Conservation (phyloP, 1,140 invertebrate genomes). For the Battus philenor region DNA sequence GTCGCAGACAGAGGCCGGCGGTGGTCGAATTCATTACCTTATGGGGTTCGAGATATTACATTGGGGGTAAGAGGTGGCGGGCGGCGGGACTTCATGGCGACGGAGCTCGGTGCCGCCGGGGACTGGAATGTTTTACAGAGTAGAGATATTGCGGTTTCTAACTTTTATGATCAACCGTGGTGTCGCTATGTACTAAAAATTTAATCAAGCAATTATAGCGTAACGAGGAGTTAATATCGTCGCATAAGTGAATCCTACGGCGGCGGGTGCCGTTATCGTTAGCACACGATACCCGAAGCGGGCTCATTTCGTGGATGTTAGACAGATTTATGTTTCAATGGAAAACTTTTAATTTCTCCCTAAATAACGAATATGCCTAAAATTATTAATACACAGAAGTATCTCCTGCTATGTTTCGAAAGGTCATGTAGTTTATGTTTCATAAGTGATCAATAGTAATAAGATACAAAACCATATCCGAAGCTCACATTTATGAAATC, state of each 20-base stretch:
- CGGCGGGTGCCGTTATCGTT: constrained; percentile 4
- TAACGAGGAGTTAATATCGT: constrained; percentile 16
- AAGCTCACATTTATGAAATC: too few relatives aligned
- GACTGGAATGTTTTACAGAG: constrained; percentile 61
- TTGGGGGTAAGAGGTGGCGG: constrained; percentile 23
- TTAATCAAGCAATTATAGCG: constrained; percentile 26
- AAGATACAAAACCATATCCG: too few relatives aligned
- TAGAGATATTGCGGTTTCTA: constrained; percentile 66
- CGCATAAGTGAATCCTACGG: constrained; percentile 9
- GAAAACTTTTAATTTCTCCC: too few relatives aligned
- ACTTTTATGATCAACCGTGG: constrained; percentile 41
- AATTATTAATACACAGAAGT: too few relatives aligned
- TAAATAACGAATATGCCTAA: too few relatives aligned
- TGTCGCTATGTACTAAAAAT: constrained; percentile 32
- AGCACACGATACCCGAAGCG: constrained; percentile 14
- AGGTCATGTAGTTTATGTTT: too few relatives aligned
- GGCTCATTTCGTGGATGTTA: constrained; percentile 4
- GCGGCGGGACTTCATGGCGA: constrained; percentile 45
- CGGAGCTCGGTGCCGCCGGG: constrained; percentile 33
- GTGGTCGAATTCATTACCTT: constrained; percentile 60
- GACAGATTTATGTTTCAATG: too few relatives aligned
- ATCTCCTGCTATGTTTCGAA: too few relatives aligned
- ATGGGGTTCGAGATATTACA: constrained; percentile 30
- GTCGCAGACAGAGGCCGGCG: constrained; percentile 48
- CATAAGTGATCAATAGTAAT: too few relatives aligned